These are phyloP conservation scores for Ephydatia muelleri DNA, from an alignment of 37 sponge, comb jelly and placozoan genomes.

Conservation along the genomic window DNA sequence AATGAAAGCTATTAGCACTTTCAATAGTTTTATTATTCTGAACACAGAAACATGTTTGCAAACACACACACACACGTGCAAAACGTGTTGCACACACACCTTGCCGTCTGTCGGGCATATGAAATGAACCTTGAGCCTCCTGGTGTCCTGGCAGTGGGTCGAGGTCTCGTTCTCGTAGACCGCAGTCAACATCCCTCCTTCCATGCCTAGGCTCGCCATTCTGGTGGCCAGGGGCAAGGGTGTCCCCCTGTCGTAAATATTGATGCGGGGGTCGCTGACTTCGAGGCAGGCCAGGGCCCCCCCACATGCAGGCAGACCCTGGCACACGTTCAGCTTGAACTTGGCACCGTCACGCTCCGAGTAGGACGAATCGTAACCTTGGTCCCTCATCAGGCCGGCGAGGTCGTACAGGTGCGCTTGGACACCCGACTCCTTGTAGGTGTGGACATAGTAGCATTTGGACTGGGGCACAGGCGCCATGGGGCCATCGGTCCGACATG, in stretches of 20 bases:
- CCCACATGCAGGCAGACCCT: constrained; percentile 24
- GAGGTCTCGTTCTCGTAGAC: neutral
- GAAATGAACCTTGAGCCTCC: constrained; percentile 36
- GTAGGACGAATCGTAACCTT: constrained; percentile 40
- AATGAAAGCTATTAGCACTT: neutral
- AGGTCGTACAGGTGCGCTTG: constrained; percentile 59
- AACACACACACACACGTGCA: neutral
- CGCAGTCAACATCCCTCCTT: constrained; percentile 15
- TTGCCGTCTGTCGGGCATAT: constrained; percentile 39
- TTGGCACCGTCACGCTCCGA: constrained; percentile 7
- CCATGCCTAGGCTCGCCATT: constrained; percentile 4
- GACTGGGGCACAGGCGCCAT: constrained; percentile 32
- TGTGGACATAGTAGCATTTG: constrained; percentile 65
- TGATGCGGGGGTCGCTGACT: neutral
- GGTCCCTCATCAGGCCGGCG: constrained; percentile 30
- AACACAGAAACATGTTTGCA: neutral
- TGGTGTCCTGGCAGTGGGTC: neutral
- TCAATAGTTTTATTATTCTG: neutral
- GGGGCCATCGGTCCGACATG: constrained; percentile 29
- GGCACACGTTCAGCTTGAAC: constrained; percentile 54
- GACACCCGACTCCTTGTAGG: constrained; percentile 41
- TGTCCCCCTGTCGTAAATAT: neutral
- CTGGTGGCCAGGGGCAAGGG: neutral
- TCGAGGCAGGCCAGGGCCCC: constrained; percentile 37
- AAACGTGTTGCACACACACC: neutral